Evolutionary conservation across 2,797 vertebrate genomes (phyloP).

Genomic region (Arctocebus calabarensis): DNA sequence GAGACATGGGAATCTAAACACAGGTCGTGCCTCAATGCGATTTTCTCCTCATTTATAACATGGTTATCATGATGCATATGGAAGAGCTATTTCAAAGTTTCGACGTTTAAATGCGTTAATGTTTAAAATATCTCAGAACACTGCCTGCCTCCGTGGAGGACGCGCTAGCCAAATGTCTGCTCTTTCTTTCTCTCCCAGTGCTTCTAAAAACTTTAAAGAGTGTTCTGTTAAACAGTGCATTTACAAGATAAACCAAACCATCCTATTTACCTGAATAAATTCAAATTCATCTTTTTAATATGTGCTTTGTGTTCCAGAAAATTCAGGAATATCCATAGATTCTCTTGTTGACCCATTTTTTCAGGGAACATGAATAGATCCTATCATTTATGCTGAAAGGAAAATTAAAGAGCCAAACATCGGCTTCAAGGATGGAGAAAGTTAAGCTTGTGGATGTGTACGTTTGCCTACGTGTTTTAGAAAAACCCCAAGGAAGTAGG

Average conservation of each 20-base stretch:
- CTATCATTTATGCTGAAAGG: not conserved
- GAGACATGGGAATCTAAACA: not conserved
- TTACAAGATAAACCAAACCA: conserved; percentile 46
- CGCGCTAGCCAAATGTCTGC: conserved; percentile 4
- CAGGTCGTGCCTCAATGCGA: not conserved
- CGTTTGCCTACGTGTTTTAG: not conserved
- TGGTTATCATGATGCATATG: not conserved
- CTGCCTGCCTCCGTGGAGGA: not conserved
- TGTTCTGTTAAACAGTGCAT: not conserved
- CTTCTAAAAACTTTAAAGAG: conserved; percentile 11
- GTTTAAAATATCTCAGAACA: conserved; percentile 38
- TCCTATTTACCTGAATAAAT: conserved; percentile 6
- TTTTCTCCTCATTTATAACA: not conserved
- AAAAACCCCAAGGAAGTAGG: not conserved
- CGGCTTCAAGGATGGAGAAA: not conserved
- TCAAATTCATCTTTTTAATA: conserved; percentile 23
- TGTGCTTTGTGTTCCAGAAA: not conserved
- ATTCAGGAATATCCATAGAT: not conserved
- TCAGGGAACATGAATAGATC: not conserved
- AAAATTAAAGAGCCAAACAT: conserved; percentile 13
- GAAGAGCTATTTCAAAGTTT: conserved; percentile 14
- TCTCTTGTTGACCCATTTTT: conserved; percentile 6
- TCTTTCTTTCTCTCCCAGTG: not conserved
- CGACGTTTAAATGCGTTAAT: not conserved
- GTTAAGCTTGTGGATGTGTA: not conserved